These are phyloP conservation scores for Montipora capricornis DNA, from an alignment of 64 coral and sea anemone genomes.

Conservation along the genomic window DNA sequence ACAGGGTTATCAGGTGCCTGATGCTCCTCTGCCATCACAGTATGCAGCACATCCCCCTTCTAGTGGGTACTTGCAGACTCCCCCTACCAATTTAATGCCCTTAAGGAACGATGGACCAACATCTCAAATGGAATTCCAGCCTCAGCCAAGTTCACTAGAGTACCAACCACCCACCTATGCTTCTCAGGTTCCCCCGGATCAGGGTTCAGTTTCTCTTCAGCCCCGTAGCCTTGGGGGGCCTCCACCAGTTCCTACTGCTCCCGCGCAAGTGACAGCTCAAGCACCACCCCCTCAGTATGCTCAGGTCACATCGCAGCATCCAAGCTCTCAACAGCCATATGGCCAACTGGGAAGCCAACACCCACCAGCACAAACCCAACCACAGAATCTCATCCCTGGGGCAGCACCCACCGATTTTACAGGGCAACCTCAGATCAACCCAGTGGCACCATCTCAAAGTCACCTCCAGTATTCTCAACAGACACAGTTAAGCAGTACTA, in stretches of 20 bases:
- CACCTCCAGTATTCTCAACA: constrained; percentile 22
- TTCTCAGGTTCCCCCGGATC: constrained; percentile 30
- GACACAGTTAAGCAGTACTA: not conserved
- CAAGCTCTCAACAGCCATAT: not conserved
- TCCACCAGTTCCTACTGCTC: constrained; percentile 42
- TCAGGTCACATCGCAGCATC: constrained; percentile 54
- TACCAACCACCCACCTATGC: constrained; percentile 52
- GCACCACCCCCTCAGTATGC: constrained; percentile 69
- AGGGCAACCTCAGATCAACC: constrained; percentile 26
- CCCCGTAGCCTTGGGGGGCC: constrained; percentile 7
- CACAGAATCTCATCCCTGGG: not conserved
- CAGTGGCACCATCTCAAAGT: constrained; percentile 18
- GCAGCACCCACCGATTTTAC: not conserved
- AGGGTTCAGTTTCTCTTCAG: constrained; percentile 17
- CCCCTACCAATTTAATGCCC: constrained; percentile 37
- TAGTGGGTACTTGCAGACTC: not conserved
- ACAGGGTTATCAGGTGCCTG: constrained; percentile 13
- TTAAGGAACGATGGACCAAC: constrained; percentile 42
- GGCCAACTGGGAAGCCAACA: constrained; percentile 39
- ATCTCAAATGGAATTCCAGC: constrained; percentile 28
- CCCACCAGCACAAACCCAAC: constrained; percentile 12
- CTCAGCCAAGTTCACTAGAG: constrained; percentile 48
- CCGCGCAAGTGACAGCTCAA: constrained; percentile 28
- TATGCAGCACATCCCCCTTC: not conserved
- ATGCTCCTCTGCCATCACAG: constrained; percentile 17